Base-by-base conservation (phyloP, 2,888 invertebrate genomes). In the Erebia palarica region DNA sequence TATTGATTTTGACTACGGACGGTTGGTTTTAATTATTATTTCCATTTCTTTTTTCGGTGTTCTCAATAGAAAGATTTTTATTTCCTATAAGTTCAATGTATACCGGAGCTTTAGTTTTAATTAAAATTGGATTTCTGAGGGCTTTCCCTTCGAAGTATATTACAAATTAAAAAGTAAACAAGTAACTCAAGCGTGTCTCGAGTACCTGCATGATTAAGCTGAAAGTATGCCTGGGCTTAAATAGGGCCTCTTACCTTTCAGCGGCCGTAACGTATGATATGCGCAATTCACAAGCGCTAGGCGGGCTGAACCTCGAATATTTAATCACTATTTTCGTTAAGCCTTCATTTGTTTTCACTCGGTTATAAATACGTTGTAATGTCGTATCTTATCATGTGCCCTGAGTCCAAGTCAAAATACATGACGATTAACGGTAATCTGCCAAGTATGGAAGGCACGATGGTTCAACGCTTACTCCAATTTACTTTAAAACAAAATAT, bases 181-280 rank as follows among this genome's bases (percentile, higher is more conserved):
- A 21, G 63, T 67, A 59, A 18, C 18, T 60, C n/a, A n/a, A 51
- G 61, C 66, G 59, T 71, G 71, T 18, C 66, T 59, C 70, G 70
- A 70, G 42, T 66, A 64, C 65, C 70, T 73, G 73, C 76, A 65
- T 68, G 64, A 18, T 70, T 71, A 71, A 21, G 57, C 68, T 59
- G 57, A 70, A 73, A 74, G 69, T 74, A 65, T 65, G 47, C 55
- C 42, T 61, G 53, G 55, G 18, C 65, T 60, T 61, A 47, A 67
- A 73, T 51, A 63, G 44, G 69, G 68, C 61, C 71, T 64, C 27
- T 64, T 65, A 60, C 68, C 65, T 69, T 53, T 55, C 18, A 47
- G 49, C 58, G 14, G 49, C 68, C 59, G 27, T 53, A 16, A 47
- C 16, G 18, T n/a, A 51, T 11, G 65, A 9, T 3, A 44, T 49